Conservation (phyloP, 2,797 vertebrate genomes). For the Danio choprae region DNA sequence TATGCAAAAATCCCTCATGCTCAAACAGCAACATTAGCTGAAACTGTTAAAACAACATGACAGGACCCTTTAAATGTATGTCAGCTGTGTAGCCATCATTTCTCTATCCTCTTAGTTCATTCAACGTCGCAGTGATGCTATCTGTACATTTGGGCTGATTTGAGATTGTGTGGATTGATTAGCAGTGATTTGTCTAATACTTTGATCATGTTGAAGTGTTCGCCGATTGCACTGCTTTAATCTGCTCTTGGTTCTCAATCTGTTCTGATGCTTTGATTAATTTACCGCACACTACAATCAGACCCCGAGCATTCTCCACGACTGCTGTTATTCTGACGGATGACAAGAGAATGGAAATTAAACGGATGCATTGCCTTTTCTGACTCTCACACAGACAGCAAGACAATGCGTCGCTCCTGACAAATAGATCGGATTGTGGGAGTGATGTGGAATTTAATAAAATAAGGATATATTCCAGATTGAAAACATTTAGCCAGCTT, state of each 20-base stretch:
- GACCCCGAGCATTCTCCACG: constrained; percentile 9
- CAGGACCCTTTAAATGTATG: not conserved
- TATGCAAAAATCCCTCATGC: too few relatives aligned
- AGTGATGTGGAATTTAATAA: not conserved
- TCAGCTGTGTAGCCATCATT: constrained; percentile 42
- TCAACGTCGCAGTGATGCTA: constrained; percentile 25
- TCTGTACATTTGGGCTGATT: constrained; percentile 38
- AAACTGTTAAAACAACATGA: too few relatives aligned
- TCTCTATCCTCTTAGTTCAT: constrained; percentile 49
- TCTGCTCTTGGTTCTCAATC: constrained; percentile 47
- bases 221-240: constrained; percentile 56
- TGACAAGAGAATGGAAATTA: constrained; percentile 15
- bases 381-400: constrained; percentile 15
- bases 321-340: constrained; percentile 18
- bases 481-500: not conserved
- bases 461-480: not conserved
- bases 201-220: constrained; percentile 63
- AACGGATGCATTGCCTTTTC: constrained; percentile 23
- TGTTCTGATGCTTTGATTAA: constrained; percentile 49
- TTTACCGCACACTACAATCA: constrained; percentile 50
- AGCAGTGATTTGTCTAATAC: constrained; percentile 53
- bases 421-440: constrained; percentile 18
- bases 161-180: constrained; percentile 56
- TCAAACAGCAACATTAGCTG: too few relatives aligned
- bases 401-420: not conserved